Percentiles rank a stretch among this genome's conserved stretches.
phyloP scores from a whole-genome alignment of 35 echinoderm and acorn worm genomes.

The Stichopus chloronotus region DNA sequence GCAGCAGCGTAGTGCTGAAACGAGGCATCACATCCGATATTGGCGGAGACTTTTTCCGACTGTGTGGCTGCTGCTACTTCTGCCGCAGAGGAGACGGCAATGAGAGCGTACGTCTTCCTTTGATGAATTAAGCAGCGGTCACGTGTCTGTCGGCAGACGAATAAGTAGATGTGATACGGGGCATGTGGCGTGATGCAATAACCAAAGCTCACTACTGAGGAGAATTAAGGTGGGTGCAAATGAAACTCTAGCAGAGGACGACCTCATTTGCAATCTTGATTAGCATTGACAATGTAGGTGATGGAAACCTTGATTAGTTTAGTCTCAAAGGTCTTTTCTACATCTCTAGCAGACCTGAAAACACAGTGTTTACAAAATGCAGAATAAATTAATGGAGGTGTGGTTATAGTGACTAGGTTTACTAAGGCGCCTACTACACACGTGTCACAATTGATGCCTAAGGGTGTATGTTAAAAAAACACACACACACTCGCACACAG shows the following conservation, averaged over 20 bases:
- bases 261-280: background rate
- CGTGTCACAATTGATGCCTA: too few species aligned
- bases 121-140: constrained; percentile 42
- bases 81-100: background rate
- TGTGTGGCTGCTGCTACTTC: background rate
- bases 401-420: too few species aligned
- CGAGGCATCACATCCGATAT: background rate
- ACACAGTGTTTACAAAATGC: too few species aligned
- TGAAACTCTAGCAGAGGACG: background rate
- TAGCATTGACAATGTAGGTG: background rate
- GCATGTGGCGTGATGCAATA: constrained; percentile 6
- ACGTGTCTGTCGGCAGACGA: background rate
- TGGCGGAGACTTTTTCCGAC: background rate
- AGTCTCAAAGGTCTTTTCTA: too few species aligned
- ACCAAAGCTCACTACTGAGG: background rate
- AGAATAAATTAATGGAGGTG: too few species aligned
- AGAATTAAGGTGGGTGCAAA: background rate
- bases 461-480: too few species aligned
- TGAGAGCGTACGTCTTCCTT: background rate
- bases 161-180: constrained; percentile 23
- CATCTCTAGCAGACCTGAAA: too few species aligned
- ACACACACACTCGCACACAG: too few species aligned
- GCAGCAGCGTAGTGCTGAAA: background rate
- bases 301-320: too few species aligned
- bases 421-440: too few species aligned